Evolutionary conservation across 2,113 vertebrate species (phyloP).

Genomic region (Geococcyx californianus): DNA sequence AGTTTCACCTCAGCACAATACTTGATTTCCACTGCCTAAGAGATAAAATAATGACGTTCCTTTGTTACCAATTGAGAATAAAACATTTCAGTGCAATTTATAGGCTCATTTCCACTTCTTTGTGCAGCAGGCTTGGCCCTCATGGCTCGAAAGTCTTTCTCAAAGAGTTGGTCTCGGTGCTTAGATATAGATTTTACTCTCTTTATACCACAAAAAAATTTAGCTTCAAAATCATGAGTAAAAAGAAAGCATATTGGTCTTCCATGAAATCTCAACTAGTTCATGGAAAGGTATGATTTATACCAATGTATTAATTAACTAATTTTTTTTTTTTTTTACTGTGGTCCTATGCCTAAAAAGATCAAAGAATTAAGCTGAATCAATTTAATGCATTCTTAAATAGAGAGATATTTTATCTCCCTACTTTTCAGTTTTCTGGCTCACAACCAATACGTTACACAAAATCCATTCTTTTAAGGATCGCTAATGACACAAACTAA

Average conservation of each 20-base stretch:
- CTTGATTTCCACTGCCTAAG: neutral
- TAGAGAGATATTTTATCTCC: neutral
- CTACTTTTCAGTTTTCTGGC: neutral
- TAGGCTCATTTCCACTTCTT: neutral
- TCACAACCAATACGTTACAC: neutral
- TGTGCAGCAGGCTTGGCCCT: neutral
- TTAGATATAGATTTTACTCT: neutral
- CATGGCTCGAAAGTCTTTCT: neutral
- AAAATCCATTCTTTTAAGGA: slow-evolving; percentile 41
- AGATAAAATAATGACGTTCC: neutral
- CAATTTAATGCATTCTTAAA: slow-evolving; percentile 36
- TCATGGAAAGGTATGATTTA: slow-evolving; percentile 17
- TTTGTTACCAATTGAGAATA: neutral
- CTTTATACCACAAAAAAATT: neutral
- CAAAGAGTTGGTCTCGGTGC: neutral
- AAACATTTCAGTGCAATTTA: neutral
- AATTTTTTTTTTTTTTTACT: slow-evolving; percentile 35
- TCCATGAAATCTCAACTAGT: neutral
- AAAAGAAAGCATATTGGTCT: neutral
- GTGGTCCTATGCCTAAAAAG: neutral
- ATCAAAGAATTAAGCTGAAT: slow-evolving; percentile 1
- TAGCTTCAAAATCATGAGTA: neutral
- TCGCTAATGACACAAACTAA: slow-evolving; percentile 31
- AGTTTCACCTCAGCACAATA: neutral
- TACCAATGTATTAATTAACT: slow-evolving; percentile 32